Conservation (phyloP, 2,797 vertebrate genomes). For the Calcarius lapponicus region DNA sequence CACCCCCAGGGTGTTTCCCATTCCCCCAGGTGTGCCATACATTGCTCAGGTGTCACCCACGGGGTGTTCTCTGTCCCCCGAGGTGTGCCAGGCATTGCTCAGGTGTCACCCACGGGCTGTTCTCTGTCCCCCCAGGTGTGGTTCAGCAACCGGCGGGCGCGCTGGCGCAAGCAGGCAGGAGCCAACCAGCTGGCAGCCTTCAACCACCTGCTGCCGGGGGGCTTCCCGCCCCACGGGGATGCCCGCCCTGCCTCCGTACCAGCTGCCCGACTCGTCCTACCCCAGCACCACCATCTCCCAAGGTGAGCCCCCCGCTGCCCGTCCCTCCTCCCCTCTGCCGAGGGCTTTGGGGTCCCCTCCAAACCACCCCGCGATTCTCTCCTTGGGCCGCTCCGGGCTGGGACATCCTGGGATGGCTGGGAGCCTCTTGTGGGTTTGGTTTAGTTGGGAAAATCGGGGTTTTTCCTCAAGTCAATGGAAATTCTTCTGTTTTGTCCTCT, state of each 20-base stretch:
- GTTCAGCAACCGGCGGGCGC: slow-evolving; percentile 96
- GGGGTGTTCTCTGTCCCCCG: rapidly evolving
- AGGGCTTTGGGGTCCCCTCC: neutral
- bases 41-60: neutral
- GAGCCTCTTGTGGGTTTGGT: neutral
- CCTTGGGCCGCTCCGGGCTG: rapidly evolving
- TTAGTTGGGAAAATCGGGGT: neutral
- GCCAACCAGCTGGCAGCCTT: slow-evolving; percentile 97
- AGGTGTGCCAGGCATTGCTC: rapidly evolving
- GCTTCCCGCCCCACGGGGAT: slow-evolving; percentile 94
- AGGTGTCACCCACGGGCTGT: rapidly evolving
- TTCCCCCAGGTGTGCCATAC: no score
- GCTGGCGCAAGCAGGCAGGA: slow-evolving; percentile 97
- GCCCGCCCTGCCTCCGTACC: slow-evolving; percentile 93
- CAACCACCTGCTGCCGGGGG: slow-evolving; percentile 95
- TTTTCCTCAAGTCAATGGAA: neutral
- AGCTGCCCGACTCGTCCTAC: slow-evolving; percentile 92
- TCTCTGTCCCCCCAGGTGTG: slow-evolving; percentile 82
- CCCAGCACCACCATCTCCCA: slow-evolving; percentile 88
- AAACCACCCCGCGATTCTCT: rapidly evolving
- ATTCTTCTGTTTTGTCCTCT: neutral
- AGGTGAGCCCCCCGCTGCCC: slow-evolving; percentile 75
- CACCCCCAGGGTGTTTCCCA: no score
- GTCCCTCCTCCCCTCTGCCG: rapidly evolving
- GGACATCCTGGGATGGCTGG: neutral